Conservation (phyloP, 2,113 vertebrate species). For the Triplophysa dalaica region DNA sequence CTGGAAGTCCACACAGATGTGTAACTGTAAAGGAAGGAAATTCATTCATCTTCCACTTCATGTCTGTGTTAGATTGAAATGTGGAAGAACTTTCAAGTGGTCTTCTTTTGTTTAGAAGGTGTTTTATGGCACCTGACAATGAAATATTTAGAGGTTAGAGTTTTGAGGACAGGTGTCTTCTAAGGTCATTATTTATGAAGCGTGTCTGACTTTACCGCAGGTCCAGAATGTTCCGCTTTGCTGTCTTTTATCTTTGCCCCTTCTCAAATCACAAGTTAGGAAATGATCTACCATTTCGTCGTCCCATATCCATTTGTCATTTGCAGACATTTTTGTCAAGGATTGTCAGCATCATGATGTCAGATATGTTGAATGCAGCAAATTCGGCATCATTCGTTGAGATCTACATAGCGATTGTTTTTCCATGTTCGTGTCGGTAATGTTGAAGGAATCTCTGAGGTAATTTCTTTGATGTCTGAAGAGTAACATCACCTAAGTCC, state of each 20-base stretch:
- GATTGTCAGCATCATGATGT: neutral
- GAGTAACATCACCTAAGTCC: too few relatives aligned
- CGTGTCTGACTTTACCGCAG: conserved; percentile 3
- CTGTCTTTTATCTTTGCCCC: conserved; percentile 21
- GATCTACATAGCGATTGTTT: neutral
- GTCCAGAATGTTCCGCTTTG: neutral
- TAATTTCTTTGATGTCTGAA: too few relatives aligned
- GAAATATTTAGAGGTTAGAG: neutral
- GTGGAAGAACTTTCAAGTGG: neutral
- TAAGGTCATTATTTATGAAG: conserved; percentile 24
- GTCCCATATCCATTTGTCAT: conserved; percentile 7
- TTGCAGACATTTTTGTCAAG: neutral
- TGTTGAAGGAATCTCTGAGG: neutral
- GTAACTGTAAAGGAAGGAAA: neutral
- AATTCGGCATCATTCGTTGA: neutral
- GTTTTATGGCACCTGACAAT: conserved; percentile 17
- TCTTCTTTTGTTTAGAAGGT: neutral
- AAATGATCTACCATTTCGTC: neutral
- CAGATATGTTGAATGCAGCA: conserved; percentile 2
- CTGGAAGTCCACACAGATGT: conserved; percentile 20
- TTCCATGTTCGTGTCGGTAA: neutral
- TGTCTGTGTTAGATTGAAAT: neutral
- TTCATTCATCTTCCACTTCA: neutral
- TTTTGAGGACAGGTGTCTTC: conserved; percentile 40
- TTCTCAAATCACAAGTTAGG: conserved; percentile 1